A percentile compares a stretch with the other conserved stretches of the same genome.
These are phyloP conservation scores for Xenops minutus DNA, from an alignment of 2,797 vertebrate genomes.

Conservation along the genomic window DNA sequence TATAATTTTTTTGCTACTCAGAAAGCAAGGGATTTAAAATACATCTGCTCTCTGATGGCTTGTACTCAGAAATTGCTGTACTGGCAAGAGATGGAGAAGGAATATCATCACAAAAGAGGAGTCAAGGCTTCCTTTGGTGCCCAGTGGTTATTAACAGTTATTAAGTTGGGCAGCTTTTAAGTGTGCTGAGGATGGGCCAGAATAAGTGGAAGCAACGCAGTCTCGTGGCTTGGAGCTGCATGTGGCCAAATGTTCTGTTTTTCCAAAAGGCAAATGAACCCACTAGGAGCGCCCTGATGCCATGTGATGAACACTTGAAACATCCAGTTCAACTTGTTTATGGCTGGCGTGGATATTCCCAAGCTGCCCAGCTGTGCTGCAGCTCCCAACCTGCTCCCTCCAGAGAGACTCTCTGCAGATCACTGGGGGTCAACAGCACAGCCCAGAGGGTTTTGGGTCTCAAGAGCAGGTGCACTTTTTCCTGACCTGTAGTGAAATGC, in stretches of 20 bases:
- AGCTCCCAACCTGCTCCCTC: neutral
- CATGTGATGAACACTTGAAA: neutral
- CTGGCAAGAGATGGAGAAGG: neutral
- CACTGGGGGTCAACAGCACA: neutral
- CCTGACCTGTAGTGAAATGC: neutral
- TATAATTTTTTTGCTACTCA: neutral
- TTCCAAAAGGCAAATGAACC: conserved; percentile 24
- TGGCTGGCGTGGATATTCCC: neutral
- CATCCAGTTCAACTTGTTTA: conserved; percentile 33
- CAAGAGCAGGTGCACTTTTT: neutral
- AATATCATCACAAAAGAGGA: neutral
- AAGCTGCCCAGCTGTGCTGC: neutral
- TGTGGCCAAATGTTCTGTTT: conserved; percentile 9
- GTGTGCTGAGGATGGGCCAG: neutral
- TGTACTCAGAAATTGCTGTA: neutral
- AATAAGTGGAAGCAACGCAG: neutral
- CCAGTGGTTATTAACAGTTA: conserved; percentile 36
- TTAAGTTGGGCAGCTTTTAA: conserved; percentile 32
- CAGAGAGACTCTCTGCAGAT: rapidly evolving
- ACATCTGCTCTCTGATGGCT: neutral
- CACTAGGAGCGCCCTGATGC: conserved; percentile 27
- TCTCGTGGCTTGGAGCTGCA: neutral
- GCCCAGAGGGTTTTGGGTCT: rapidly evolving
- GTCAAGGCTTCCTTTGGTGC: conserved; percentile 6
- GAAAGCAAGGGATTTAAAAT: neutral